phyloP scores from a whole-genome alignment of 2,797 vertebrate species.

The Phoxinus dragarum region DNA sequence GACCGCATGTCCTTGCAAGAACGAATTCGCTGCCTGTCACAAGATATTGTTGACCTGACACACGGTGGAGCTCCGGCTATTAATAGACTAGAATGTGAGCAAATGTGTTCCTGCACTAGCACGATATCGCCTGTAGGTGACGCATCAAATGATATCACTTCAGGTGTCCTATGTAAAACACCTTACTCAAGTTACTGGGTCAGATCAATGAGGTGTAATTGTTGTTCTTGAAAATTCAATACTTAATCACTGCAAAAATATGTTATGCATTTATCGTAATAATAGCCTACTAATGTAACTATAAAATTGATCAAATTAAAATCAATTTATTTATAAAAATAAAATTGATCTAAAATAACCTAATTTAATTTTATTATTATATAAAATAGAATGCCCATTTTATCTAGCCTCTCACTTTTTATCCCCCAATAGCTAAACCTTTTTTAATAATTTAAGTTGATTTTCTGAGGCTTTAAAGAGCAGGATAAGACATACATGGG shows the following conservation, averaged over 20 bases:
- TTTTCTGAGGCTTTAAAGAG: not conserved
- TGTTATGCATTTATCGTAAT: not conserved
- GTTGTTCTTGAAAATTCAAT: not conserved
- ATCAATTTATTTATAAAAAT: too few relatives aligned
- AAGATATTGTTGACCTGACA: conserved; percentile 65
- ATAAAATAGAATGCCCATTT: too few relatives aligned
- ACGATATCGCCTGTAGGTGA: conserved; percentile 55
- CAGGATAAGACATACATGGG: not conserved
- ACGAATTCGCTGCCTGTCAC: conserved; percentile 57
- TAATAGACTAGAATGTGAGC: conserved; percentile 74
- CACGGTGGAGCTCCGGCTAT: conserved; percentile 68
- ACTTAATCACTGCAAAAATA: not conserved
- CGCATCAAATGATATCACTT: not conserved
- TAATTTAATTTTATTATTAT: not conserved
- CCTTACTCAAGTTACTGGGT: too few relatives aligned
- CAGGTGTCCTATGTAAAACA: not conserved
- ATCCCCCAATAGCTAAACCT: too few relatives aligned
- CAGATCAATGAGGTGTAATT: not conserved
- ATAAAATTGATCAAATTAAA: not conserved
- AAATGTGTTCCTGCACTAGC: conserved; percentile 62
- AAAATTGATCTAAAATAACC: not conserved
- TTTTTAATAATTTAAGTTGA: not conserved
- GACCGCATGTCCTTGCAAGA: conserved; percentile 47
- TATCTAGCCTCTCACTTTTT: not conserved
- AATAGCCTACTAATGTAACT: not conserved